Conservation (phyloP, 2,888 invertebrate genomes). For the Drosophila neonasuta region DNA sequence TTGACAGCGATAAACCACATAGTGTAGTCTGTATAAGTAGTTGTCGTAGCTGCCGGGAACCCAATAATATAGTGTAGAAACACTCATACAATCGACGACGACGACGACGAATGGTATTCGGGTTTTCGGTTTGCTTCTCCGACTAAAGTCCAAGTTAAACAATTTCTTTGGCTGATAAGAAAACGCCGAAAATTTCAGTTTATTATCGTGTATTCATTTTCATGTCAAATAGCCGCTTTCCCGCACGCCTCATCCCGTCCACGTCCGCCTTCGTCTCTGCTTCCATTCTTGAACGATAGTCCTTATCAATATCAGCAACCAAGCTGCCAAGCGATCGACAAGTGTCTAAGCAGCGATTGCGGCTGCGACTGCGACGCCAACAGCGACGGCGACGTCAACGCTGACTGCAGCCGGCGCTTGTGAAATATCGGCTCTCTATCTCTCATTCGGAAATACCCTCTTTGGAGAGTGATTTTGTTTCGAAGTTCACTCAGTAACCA, state of each 20-base stretch:
- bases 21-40: background rate
- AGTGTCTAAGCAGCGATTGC: constrained; percentile 40
- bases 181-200: constrained; percentile 51
- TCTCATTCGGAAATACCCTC: background rate
- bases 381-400: background rate
- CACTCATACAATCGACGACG: background rate
- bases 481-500: background rate
- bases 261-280: background rate
- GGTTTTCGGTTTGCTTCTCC: constrained; percentile 18
- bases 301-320: constrained; percentile 50
- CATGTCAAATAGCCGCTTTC: constrained; percentile 18
- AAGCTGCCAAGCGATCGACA: constrained; percentile 40
- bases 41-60: constrained; percentile 1
- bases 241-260: background rate
- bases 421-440: constrained; percentile 9
- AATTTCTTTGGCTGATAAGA: constrained; percentile 58
- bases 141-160: constrained; percentile 63
- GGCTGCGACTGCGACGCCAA: constrained; percentile 11
- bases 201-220: constrained; percentile 44
- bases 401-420: constrained; percentile 20
- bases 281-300: constrained; percentile 30
- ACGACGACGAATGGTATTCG: background rate
- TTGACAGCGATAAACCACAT: constrained; percentile 32
- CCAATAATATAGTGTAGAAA: constrained; percentile 19
- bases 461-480: background rate